A percentile compares a stretch with the other conserved stretches of the same genome.
These are phyloP conservation scores for Anastrepha obliqua DNA, from an alignment of 1,140 invertebrate genomes.

Conservation along the genomic window DNA sequence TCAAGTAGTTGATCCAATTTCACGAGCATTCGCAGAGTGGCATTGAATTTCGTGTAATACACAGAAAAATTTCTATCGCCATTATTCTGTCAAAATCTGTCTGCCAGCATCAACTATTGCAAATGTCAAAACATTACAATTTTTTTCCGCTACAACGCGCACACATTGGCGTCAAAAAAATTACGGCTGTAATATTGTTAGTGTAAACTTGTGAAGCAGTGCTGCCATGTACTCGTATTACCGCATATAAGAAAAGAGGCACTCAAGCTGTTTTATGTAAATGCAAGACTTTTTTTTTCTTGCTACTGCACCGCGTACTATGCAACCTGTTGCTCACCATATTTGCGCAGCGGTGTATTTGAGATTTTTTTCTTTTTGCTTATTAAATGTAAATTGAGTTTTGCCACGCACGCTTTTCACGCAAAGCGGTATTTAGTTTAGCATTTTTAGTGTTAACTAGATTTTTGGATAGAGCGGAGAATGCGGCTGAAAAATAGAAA, in stretches of 20 bases:
- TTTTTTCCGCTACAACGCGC: not conserved
- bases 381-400: not conserved
- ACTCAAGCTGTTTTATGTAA: not conserved
- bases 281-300: too few relatives aligned
- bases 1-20: too few relatives aligned
- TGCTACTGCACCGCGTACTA: not conserved
- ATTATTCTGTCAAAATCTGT: not conserved
- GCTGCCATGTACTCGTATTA: not conserved
- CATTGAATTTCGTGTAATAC: too few relatives aligned
- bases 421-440: not conserved
- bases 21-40: too few relatives aligned
- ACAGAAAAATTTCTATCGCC: not conserved
- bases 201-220: not conserved
- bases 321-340: not conserved
- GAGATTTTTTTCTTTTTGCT: not conserved
- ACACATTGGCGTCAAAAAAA: not conserved
- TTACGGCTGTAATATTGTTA: not conserved
- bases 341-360: not conserved
- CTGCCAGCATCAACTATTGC: not conserved
- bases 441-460: not conserved
- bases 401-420: not conserved
- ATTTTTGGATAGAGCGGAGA: too few relatives aligned
- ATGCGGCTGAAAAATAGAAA: too few relatives aligned
- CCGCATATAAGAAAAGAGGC: not conserved
- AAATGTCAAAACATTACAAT: constrained; percentile 12